Conservation (phyloP, 2,113 vertebrate species). For the Cinclus cinclus region DNA sequence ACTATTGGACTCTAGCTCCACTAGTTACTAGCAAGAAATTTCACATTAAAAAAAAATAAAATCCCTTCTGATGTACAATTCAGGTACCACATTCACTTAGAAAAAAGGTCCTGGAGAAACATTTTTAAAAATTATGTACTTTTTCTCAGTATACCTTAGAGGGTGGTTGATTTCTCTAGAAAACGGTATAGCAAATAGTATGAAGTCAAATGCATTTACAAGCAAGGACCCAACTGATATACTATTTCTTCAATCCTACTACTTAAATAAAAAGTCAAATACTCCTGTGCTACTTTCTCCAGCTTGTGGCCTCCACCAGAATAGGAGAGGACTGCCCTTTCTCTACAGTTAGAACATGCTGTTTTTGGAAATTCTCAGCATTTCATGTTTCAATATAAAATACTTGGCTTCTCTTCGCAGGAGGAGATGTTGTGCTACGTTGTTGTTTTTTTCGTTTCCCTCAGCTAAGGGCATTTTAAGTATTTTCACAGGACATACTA, state of each 20-base stretch:
- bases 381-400: neutral
- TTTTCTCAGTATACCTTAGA: neutral
- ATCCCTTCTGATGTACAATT: neutral
- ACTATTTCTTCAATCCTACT: neutral
- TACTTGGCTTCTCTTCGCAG: neutral
- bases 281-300: neutral
- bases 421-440: neutral
- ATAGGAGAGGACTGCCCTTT: neutral
- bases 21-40: neutral
- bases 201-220: neutral
- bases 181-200: neutral
- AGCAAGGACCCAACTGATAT: neutral
- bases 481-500: neutral
- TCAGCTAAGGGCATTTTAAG: neutral
- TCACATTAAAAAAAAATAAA: neutral
- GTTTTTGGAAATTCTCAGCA: neutral
- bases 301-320: neutral
- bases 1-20: neutral
- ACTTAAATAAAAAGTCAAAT: neutral
- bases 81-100: neutral
- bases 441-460: neutral
- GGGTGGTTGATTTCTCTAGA: neutral
- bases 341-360: neutral
- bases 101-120: neutral
- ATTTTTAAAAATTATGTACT: neutral